Conservation (phyloP, 2,888 invertebrate species). For the Synergus gifuensis region DNA sequence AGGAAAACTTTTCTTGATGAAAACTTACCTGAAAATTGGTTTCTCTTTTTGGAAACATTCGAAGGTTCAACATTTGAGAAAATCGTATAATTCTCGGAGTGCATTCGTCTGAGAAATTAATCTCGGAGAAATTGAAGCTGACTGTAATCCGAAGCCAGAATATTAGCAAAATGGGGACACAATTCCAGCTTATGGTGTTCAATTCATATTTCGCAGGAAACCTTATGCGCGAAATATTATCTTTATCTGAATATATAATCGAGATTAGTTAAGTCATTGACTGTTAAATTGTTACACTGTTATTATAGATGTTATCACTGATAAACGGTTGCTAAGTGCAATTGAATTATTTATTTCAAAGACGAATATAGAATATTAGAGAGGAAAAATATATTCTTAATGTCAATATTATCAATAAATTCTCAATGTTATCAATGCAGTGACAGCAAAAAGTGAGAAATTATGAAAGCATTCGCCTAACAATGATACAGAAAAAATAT, state of each 20-base stretch:
- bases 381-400: too few relatives aligned
- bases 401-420: too few relatives aligned
- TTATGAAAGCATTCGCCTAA: neutral
- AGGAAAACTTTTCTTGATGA: too few relatives aligned
- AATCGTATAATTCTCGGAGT: neutral
- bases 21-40: neutral
- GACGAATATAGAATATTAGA: too few relatives aligned
- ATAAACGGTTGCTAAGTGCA: too few relatives aligned
- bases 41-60: too few relatives aligned
- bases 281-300: too few relatives aligned
- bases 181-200: neutral
- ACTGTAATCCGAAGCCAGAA: slow-evolving; percentile 14
- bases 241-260: neutral
- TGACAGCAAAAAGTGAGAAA: neutral
- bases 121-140: neutral
- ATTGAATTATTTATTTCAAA: too few relatives aligned
- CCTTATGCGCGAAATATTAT: neutral
- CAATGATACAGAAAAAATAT: neutral
- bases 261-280: too few relatives aligned
- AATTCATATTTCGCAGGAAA: neutral
- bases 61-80: too few relatives aligned
- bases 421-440: too few relatives aligned
- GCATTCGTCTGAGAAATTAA: neutral
- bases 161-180: neutral
- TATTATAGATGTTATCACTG: too few relatives aligned